Base-by-base conservation (phyloP, 2,113 vertebrate species). In the Ursus arctos region DNA sequence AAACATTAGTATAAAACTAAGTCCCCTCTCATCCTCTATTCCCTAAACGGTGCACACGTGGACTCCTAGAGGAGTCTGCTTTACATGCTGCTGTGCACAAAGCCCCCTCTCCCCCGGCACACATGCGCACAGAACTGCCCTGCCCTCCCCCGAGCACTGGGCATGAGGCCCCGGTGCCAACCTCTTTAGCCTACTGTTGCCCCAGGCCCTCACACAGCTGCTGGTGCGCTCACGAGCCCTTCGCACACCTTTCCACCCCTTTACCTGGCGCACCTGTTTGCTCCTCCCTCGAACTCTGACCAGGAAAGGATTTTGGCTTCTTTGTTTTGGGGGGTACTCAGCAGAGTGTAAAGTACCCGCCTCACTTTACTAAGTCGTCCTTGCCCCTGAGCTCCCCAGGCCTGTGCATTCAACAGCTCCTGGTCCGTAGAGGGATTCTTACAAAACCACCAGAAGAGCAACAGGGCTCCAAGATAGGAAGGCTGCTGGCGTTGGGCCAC, bases 391-490 rank as follows among this genome's bases (percentile, higher is more conserved):
- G 33, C 47, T 16, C 18, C 22, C 13, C n/a, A 40, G 80, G 51
- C 71, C 36, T 31, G 21, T 0, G 21, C 10, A 12, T 9, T 12
- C 15, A 0, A 13, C 12, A 13, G n/a, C 3, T 4, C 10, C 22
- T 4, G 8, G n/a, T 8, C 47, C 22, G 10, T 13, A 33, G 24
- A 22, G 19, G 12, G 1, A 18, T 4, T 10, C 4, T 40, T 2
- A 69, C 40, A 47, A 61, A 43, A 51, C 21, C 71, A n/a, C 1
- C 4, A 2, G 10, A 14, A n/a, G 36, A 5, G 18, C 3, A 28
- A 11, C 40, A 6, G 31, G 0, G 3, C 33, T 43, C 21, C 16
- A 4, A 28, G 10, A 21, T 10, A 19, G 65, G n/a, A 43, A 28
- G n/a, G 31, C 26, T 31, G 6, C 1, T 6, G 15, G 24, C 16